Evolutionary conservation across 1,140 invertebrate species (phyloP), one percentile per base, ranked within the genome.

Genomic region (Coenobita brevimanus): DNA sequence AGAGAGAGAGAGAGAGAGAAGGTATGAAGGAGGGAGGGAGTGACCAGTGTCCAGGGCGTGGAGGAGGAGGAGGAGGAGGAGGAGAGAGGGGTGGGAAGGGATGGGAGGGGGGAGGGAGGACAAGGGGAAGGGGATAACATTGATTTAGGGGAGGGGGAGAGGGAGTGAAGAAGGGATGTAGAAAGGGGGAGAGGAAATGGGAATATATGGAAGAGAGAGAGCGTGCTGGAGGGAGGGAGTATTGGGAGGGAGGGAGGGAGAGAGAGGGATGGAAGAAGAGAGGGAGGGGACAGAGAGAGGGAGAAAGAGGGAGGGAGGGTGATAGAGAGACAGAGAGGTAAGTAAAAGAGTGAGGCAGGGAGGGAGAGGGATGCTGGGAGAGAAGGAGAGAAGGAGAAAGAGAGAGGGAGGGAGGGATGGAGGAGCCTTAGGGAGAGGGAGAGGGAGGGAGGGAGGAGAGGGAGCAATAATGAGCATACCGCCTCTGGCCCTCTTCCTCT

Each of bases 311-410:
- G 64, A 13, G 24, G 6, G 8, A 13, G 76, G 60, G 76, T 24
- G 43, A 80, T 50, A 81, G 79, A 81, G 79, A 64, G 60, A 81
- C 57, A 64, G 79, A 67, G 41, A 64, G 79, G n/a, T n/a, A n/a
- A n/a, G n/a, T n/a, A n/a, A n/a, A n/a, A n/a, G n/a, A n/a, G n/a
- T n/a, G n/a, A n/a, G n/a, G n/a, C n/a, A n/a, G n/a, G n/a, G n/a
- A n/a, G n/a, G n/a, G n/a, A n/a, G n/a, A n/a, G n/a, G n/a, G n/a
- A n/a, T n/a, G n/a, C n/a, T n/a, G n/a, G n/a, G n/a, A n/a, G n/a
- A n/a, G n/a, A n/a, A n/a, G n/a, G n/a, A 69, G 4, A 43, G 57
- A 41, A n/a, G n/a, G n/a, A n/a, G 57, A 43, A 21, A 46, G 54
- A 38, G 79, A 43, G 36, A 64, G 36, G n/a, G 30, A 57, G 46